Evolutionary conservation across 2,797 vertebrate genomes (phyloP).

Genomic region (Lepilemur ruficaudatus): DNA sequence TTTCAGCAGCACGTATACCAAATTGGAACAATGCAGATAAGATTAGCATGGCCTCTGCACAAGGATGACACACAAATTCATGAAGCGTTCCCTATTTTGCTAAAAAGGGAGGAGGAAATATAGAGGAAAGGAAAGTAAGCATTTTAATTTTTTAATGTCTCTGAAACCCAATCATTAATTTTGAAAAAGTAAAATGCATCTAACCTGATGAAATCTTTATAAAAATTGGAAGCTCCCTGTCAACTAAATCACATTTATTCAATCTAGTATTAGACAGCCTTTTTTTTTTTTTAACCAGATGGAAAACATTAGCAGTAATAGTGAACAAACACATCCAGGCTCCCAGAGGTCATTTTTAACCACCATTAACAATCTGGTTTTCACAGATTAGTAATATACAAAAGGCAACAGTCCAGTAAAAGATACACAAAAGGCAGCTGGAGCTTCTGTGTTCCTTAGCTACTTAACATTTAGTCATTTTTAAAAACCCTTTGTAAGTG

Average conservation of each 20-base stretch:
- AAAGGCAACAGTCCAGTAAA: conserved; percentile 60
- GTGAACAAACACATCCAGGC: conserved; percentile 67
- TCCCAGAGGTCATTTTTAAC: conserved; percentile 80
- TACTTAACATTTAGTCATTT: conserved; percentile 47
- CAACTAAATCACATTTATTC: conserved; percentile 75
- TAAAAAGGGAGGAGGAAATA: background rate
- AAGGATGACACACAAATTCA: background rate
- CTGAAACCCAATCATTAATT: conserved; percentile 55
- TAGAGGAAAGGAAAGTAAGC: background rate
- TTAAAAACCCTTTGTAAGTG: background rate
- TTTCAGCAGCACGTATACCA: background rate
- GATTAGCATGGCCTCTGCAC: background rate
- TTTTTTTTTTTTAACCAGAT: conserved; percentile 73
- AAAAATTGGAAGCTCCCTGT: conserved; percentile 55
- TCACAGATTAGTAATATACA: conserved; percentile 66
- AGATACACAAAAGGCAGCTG: conserved; percentile 11
- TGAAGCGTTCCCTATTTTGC: background rate
- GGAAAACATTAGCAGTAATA: conserved; percentile 76
- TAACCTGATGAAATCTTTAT: conserved; percentile 67
- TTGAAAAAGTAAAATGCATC: conserved; percentile 43
- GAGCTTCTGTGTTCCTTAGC: conserved; percentile 31
- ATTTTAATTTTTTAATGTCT: conserved; percentile 3
- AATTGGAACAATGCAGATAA: background rate
- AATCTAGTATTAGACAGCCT: conserved; percentile 69
- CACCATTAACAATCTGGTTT: conserved; percentile 79